Base-by-base conservation (phyloP, 1,140 invertebrate genomes). In the Epicauta chinensis region DNA sequence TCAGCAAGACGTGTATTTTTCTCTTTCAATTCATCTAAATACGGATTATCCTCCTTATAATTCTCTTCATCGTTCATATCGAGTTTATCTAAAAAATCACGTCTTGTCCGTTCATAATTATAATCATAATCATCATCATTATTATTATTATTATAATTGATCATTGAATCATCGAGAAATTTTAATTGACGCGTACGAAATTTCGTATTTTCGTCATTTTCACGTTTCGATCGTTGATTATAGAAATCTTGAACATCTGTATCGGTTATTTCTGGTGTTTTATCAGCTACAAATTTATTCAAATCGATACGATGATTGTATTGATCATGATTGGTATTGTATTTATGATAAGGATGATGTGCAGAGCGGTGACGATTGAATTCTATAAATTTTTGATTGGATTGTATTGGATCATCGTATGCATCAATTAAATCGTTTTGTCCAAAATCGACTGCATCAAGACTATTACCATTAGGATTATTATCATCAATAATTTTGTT, bases 21-120 rank as follows among this genome's bases (percentile, higher is more conserved):
- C 2, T 13, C 6, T 6, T 23, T 38, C 29, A 47, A 12, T n/a
- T 23, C 45, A 14, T 37, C 34, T 17, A 9, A 14, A 35, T 47
- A 47, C 1, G 45, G 34, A 12, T 47, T 47, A 23, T 47, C 45
- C 23, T 47, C 45, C 1, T 17, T 38, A 12, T 36, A 47, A 23
- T 47, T 37, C 11, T 47, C 45, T 14, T 47, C 45, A 29, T 47
- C 38, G 16, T 47, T 37, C 45, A 47, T 47, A n/a, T 37, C 32
- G 1, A 47, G 12, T 38, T 34, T 37, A 23, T 47, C 45, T 5
- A 47, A 37, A 29, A 47, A 47, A 23, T 47, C 45, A 2, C 45
- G 34, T 12, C 31, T 16, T 17, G 45, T 16, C 4, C 45, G 7
- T 7, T 23, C 23, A 3, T 7, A 23, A 29, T 10, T 47, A 7